Evolutionary conservation across 2,797 vertebrate genomes (phyloP).

Genomic region (Acanthurus leucopareius): DNA sequence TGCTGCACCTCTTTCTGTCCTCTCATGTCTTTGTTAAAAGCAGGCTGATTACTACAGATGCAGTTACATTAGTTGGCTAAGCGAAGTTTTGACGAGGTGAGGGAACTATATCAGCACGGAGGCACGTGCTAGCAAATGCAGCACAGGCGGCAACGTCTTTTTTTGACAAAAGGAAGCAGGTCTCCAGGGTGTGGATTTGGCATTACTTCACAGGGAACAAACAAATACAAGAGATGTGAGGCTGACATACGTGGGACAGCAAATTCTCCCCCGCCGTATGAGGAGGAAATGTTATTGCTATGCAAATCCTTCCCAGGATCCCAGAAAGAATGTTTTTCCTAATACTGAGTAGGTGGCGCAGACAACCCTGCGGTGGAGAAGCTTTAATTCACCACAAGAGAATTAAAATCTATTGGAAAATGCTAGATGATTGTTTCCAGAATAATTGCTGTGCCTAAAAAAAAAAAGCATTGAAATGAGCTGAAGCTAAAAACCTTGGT

Average conservation of each 20-base stretch:
- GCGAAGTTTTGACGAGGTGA: constrained; percentile 50
- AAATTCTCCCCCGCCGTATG: constrained; percentile 30
- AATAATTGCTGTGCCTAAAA: constrained; percentile 34
- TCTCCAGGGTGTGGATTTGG: constrained; percentile 34
- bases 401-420: constrained; percentile 53
- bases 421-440: constrained; percentile 52
- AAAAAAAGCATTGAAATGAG: constrained; percentile 30
- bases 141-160: not conserved
- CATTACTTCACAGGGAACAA: constrained; percentile 38
- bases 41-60: constrained; percentile 54
- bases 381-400: constrained; percentile 41
- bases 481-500: constrained; percentile 5
- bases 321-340: constrained; percentile 40
- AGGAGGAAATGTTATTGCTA: constrained; percentile 52
- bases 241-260: constrained; percentile 35
- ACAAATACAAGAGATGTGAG: constrained; percentile 29
- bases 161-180: constrained; percentile 30
- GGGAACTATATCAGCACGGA: constrained; percentile 12
- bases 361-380: constrained; percentile 34
- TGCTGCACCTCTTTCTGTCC: constrained; percentile 51
- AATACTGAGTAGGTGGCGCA: constrained; percentile 58
- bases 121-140: constrained; percentile 2
- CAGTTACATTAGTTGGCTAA: constrained; percentile 48
- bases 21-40: constrained; percentile 66
- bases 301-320: constrained; percentile 57